Base-by-base conservation (phyloP, 2,888 invertebrate genomes). In the Tipula vernalis region DNA sequence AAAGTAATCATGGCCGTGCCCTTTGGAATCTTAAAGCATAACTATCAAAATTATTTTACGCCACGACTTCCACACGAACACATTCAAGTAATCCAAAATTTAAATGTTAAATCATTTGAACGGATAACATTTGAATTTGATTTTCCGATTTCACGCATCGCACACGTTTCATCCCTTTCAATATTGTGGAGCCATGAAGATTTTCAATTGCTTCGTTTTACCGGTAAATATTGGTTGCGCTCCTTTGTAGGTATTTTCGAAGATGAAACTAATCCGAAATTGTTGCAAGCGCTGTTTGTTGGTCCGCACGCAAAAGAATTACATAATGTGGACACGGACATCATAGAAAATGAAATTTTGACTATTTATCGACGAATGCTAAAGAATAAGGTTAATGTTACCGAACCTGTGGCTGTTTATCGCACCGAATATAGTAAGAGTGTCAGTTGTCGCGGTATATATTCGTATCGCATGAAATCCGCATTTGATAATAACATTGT, bases 31-130 rank as follows among this genome's bases (percentile, higher is more conserved):
- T n/a, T 84, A 84, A 84, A 84, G 39, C 84, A 84, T 39, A 84
- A 84, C 39, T 84, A 84, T 84, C 39, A 84, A 84, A 84, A 84
- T 39, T 84, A 84, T 39, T 84, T 84, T 39, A 84, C 84, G n/a
- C 84, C 84, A 13, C 84, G 39, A 10, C 41, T 84, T 5, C 84
- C 84, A 0, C 39, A 84, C 8, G 41, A 36, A n/a, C 36, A 84
- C 15, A 15, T 41, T 39, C 36, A 84, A 39, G 84, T 84, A 8
- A 84, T 84, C 0, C 36, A 84, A 84, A 36, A 84, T 84, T 84
- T 84, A 5, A 41, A 41, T 15, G 84, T 84, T 39, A 84, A 84
- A 84, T 39, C 36, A 3, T 39, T 84, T n/a, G 84, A 84, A 39
- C 36, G 84, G 15, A 39, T 84, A 8, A 39, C 84, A n/a, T 84